Evolutionary conservation across 2,888 invertebrate species (phyloP).

Genomic region (Priocnemis perturbator): DNA sequence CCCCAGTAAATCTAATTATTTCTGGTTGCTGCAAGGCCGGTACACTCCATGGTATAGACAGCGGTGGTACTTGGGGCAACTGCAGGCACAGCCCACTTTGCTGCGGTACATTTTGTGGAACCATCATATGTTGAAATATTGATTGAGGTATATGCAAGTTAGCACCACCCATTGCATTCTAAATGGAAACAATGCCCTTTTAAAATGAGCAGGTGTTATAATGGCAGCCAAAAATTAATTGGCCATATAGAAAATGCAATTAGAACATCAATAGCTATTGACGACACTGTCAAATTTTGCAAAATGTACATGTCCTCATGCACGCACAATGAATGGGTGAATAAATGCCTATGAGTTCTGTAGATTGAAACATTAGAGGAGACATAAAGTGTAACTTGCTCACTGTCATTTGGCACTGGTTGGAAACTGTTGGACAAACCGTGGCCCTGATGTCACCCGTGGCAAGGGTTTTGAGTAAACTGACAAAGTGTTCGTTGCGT

Average conservation of each 20-base stretch:
- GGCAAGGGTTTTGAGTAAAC: neutral
- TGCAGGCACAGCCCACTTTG: conserved; percentile 63
- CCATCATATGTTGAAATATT: conserved; percentile 72
- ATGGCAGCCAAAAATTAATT: neutral
- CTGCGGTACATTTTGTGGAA: conserved; percentile 58
- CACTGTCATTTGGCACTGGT: conserved; percentile 29
- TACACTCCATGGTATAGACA: conserved; percentile 70
- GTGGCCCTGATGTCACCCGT: neutral
- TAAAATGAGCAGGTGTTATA: neutral
- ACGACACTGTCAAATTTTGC: neutral
- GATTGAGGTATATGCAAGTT: conserved; percentile 69
- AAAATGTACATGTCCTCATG: too few relatives aligned
- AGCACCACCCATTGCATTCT: conserved; percentile 67
- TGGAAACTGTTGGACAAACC: neutral
- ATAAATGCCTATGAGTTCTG: neutral
- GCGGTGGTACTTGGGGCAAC: conserved; percentile 65
- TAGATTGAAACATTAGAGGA: neutral
- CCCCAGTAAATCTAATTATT: conserved; percentile 67
- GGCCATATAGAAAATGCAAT: neutral
- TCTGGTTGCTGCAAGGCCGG: conserved; percentile 64
- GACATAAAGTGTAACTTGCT: conserved; percentile 7
- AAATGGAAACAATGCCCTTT: conserved; percentile 27
- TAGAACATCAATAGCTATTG: neutral
- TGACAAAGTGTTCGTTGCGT: neutral
- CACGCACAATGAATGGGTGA: neutral